Conservation (phyloP, 2,113 vertebrate species). For the Chauna torquata region DNA sequence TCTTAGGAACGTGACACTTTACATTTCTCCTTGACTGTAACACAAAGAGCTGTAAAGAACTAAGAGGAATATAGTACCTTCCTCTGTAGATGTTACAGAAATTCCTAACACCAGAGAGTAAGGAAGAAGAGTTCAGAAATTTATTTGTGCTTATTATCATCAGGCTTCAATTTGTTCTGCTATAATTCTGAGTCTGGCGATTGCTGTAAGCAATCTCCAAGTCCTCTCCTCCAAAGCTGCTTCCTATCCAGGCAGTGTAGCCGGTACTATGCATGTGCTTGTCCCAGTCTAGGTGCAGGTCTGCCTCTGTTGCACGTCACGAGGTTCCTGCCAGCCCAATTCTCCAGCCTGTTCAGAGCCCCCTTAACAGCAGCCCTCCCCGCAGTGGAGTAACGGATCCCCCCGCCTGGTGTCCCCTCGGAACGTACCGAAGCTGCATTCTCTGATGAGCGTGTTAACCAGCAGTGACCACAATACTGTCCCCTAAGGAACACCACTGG, state of each 20-base stretch:
- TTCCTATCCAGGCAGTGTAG: background rate
- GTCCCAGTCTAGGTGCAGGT: background rate
- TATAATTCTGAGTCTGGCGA: background rate
- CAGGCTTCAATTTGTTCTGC: background rate
- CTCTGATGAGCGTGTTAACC: background rate
- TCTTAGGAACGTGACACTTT: background rate
- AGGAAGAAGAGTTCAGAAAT: background rate
- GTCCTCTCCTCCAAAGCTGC: background rate
- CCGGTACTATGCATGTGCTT: background rate
- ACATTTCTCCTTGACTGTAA: background rate
- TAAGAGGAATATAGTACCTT: background rate
- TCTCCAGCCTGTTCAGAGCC: background rate
- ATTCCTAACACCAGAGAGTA: too few relatives aligned
- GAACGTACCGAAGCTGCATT: background rate
- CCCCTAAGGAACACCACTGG: background rate
- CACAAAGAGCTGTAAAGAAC: background rate
- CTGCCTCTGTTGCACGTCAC: background rate
- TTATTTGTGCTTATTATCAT: background rate
- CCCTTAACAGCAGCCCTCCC: background rate
- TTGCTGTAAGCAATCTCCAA: background rate
- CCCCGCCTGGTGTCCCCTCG: background rate
- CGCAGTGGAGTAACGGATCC: background rate
- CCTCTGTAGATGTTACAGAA: background rate
- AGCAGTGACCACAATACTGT: too few relatives aligned
- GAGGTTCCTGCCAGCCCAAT: background rate